Percentiles rank a stretch among this genome's conserved stretches.
Conservation (phyloP, 2,797 vertebrate species). For the Craterocephalus amniculus region DNA sequence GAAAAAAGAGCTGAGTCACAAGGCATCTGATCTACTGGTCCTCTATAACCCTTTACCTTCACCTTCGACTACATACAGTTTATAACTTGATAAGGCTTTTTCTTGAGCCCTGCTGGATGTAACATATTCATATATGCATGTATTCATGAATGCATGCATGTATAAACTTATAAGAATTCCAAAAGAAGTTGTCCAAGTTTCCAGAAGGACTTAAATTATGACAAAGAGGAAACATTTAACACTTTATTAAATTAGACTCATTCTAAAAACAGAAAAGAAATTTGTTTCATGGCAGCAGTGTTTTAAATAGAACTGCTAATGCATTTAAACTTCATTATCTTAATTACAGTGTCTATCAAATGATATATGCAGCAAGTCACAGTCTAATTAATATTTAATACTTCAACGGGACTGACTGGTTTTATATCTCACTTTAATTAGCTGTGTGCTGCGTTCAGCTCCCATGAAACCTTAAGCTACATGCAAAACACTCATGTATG, state of each 20-base stretch:
- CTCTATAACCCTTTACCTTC: no score
- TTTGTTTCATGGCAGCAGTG: slow-evolving; percentile 32
- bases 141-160: no score
- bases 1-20: no score
- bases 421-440: slow-evolving; percentile 68
- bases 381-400: slow-evolving; percentile 75
- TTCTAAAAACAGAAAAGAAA: slow-evolving; percentile 22
- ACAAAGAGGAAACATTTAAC: slow-evolving; percentile 45
- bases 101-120: no score
- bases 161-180: no score
- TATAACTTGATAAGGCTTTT: no score
- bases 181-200: slow-evolving; percentile 12
- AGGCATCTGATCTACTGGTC: no score
- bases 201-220: slow-evolving; percentile 39
- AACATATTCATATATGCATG: no score
- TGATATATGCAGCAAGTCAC: slow-evolving; percentile 64
- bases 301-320: slow-evolving; percentile 72
- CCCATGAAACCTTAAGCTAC: slow-evolving; percentile 31
- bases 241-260: slow-evolving; percentile 45
- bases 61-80: no score
- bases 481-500: slow-evolving; percentile 25
- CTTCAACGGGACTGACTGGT: slow-evolving; percentile 48
- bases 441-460: slow-evolving; percentile 22
- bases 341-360: slow-evolving; percentile 73
- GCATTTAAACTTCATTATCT: slow-evolving; percentile 71